Evolutionary conservation across 2,797 vertebrate genomes (phyloP).

Genomic region (Emydoidea blandingii): DNA sequence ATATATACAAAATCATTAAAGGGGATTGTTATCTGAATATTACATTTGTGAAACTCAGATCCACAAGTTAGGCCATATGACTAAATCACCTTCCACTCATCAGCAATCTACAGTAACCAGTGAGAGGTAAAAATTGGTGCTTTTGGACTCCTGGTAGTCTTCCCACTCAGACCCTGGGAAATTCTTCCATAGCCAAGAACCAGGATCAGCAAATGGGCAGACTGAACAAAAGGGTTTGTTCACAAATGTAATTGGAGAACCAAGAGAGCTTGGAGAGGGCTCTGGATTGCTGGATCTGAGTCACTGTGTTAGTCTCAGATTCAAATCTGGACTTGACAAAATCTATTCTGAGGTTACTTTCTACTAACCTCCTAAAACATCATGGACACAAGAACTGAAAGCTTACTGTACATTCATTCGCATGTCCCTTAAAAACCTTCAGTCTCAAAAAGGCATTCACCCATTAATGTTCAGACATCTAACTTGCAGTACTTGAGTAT

Average conservation of each 20-base stretch:
- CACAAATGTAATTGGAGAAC: neutral
- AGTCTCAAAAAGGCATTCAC: neutral
- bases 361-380: constrained; percentile 39
- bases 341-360: neutral
- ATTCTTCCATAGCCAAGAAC: neutral
- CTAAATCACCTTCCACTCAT: neutral
- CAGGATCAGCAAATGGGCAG: neutral
- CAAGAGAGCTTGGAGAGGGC: neutral
- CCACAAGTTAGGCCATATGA: neutral
- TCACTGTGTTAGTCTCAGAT: constrained; percentile 27
- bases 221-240: neutral
- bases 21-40: neutral
- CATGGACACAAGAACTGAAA: constrained; percentile 35
- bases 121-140: neutral
- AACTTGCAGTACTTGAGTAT: neutral
- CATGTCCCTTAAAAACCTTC: neutral
- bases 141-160: neutral
- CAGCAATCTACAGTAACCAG: neutral
- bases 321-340: constrained; percentile 40
- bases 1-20: neutral
- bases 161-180: neutral
- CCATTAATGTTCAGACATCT: neutral
- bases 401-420: neutral
- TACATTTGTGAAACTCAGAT: neutral
- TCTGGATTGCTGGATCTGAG: neutral